Conservation (phyloP, 2,797 vertebrate species). For the Lepus townsendii region DNA sequence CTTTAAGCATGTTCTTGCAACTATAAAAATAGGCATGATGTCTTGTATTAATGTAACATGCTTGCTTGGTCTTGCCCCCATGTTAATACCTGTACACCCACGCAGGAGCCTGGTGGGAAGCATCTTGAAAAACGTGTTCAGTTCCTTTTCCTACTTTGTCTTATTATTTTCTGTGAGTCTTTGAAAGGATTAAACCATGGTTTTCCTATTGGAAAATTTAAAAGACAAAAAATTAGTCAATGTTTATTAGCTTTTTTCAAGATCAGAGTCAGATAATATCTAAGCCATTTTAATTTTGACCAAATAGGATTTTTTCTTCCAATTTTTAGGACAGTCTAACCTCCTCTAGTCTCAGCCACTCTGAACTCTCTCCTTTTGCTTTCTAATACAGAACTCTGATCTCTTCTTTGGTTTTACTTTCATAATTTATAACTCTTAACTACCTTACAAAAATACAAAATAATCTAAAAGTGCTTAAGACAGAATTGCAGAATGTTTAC, state of each 20-base stretch:
- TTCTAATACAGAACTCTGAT: conserved; percentile 29
- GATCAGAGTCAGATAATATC: conserved; percentile 12
- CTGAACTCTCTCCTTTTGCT: conserved; percentile 52
- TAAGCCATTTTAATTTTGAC: neutral
- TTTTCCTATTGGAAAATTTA: conserved; percentile 23
- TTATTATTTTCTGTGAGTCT: conserved; percentile 46
- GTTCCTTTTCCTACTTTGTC: neutral
- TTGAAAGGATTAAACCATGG: conserved; percentile 49
- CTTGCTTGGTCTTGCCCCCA: conserved; percentile 69
- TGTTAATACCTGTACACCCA: neutral
- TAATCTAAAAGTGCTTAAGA: conserved; percentile 29
- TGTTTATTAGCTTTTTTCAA: neutral
- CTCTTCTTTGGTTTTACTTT: conserved; percentile 49
- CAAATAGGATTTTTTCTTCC: neutral
- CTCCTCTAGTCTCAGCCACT: conserved; percentile 31
- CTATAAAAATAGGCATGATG: neutral
- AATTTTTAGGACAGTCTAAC: conserved; percentile 38
- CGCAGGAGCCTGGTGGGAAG: neutral
- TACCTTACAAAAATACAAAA: conserved; percentile 7
- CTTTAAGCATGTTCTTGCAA: neutral
- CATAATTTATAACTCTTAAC: conserved; percentile 48
- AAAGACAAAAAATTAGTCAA: conserved; percentile 37
- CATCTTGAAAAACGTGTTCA: conserved; percentile 15
- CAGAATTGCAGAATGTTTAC: conserved; percentile 33
- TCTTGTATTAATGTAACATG: conserved; percentile 33